Evolutionary conservation across 2,797 vertebrate species (phyloP), one percentile per base, ranked within the genome.

Genomic region (Sus cebifrons): DNA sequence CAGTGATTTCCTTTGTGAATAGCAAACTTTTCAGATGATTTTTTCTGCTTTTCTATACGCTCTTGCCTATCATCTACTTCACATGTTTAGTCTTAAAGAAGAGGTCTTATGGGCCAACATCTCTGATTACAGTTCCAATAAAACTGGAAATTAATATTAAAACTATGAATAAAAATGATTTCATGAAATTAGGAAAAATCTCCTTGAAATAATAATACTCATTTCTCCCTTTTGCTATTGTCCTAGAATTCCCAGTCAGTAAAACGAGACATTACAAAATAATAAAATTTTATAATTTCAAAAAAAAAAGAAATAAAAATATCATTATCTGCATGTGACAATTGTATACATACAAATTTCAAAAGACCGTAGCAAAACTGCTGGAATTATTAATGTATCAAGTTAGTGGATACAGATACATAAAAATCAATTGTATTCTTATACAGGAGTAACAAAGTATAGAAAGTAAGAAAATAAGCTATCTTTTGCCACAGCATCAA

Each of bases 101-200:
- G 29, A 75, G 14, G n/a, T 40, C 4, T 79, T 68, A 68, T 32
- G 54, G 16, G 40, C 11, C 6, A 58, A 17, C 64, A n/a, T 62
- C 13, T 86, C 54, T 70, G 44, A 75, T 79, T 27, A n/a, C 78
- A 4, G 27, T 58, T 95, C 23, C 52, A 95, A 23, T 60, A 52
- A 77, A 90, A 40, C 32, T 6, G 86, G 49, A 74, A 86, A 49
- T 23, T 54, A 52, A 89, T 6, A 62, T 49, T 71, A 82, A 78
- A 81, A 36, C 32, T 65, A 25, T 88, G 27, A 78, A 78, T 68
- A 32, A 65, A 79, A 84, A 40, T 32, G 20, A 44, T 29, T 79
- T 70, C 6, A 68, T 74, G 18, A 86, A 86, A 58, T 44, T n/a
- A 87, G 60, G 60, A 87, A 92, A 84, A 67, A 40, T 94, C 40